Base-by-base conservation (phyloP, 2,113 vertebrate species). In the Gobio gobio region DNA sequence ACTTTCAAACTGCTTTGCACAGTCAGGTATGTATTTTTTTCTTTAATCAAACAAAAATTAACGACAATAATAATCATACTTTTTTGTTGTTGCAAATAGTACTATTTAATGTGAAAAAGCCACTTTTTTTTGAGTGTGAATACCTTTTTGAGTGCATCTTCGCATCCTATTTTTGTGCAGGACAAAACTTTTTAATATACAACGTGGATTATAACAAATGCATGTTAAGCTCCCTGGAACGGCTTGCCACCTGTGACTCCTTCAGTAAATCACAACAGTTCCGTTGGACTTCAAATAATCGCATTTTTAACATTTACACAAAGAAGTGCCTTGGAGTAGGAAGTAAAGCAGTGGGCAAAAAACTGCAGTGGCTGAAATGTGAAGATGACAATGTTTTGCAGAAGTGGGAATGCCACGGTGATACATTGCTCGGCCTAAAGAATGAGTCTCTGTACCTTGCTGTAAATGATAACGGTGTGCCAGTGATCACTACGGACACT, bases 371-470 rank as follows among this genome's bases (percentile, higher is more conserved):
- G 40, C 96, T 95, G 9, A 93, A 94, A 16, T 99, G 98, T 78
- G 93, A 97, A 68, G 91, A 95, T 0, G 94, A 51, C n/a, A 96
- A 82, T 2, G 88, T 90, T 22, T 90, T 97, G 3, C 98, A 99
- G 87, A 95, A 94, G 88, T 99, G 98, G 98, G 96, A 97, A 87
- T 99, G 98, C 94, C 95, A 76, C 85, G 96, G 97, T 33, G 94
- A 94, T 72, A 97, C 95, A 0, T 92, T 97, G 78, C 94, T 99
- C 36, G 94, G 91, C 18, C 95, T 99, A 83, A 94, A 96, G 90
- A 95, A 91, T 85, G 90, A 93, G 83, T 84, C 92, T 18, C 87
- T 97, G 20, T 96, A 91, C 90, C 95, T 99, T 83, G 95, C 96
- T 83, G 90, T 96, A 84, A 95, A 93, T 9, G 94, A 85, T 78